Percentiles rank a stretch among this genome's conserved stretches.
phyloP scores from a whole-genome alignment of 2,888 invertebrate species.

The Cephalotes varians region DNA sequence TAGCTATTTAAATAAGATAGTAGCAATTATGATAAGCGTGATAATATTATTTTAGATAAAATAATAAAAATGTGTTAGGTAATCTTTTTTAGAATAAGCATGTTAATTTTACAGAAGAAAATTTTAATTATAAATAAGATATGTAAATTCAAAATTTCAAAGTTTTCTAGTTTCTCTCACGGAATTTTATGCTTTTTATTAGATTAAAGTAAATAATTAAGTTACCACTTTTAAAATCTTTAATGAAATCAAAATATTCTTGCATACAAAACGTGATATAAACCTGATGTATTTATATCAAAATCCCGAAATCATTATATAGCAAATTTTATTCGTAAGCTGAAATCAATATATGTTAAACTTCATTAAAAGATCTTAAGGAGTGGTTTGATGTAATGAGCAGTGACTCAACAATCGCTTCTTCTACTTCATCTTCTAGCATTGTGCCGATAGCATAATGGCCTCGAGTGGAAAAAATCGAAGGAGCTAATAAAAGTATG shows the following conservation, averaged over 20 bases:
- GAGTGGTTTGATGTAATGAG: constrained; percentile 2
- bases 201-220: neutral
- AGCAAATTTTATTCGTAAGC: neutral
- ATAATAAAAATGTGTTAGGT: neutral
- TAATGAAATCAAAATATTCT: neutral
- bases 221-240: neutral
- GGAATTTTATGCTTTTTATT: neutral
- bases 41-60: constrained; percentile 1
- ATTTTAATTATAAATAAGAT: too few species aligned
- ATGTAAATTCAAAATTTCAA: neutral
- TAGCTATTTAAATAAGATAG: neutral
- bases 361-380: neutral
- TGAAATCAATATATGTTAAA: neutral
- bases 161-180: neutral
- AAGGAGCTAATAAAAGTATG: constrained; percentile 58
- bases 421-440: constrained; percentile 59
- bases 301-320: neutral
- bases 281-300: neutral
- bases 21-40: neutral
- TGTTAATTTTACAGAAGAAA: neutral
- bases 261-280: neutral
- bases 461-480: constrained; percentile 64
- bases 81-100: neutral
- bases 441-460: constrained; percentile 73
- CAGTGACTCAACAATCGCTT: constrained; percentile 59